Evolutionary conservation across 2,888 invertebrate species (phyloP).

Genomic region (Tenthredo mesomela): DNA sequence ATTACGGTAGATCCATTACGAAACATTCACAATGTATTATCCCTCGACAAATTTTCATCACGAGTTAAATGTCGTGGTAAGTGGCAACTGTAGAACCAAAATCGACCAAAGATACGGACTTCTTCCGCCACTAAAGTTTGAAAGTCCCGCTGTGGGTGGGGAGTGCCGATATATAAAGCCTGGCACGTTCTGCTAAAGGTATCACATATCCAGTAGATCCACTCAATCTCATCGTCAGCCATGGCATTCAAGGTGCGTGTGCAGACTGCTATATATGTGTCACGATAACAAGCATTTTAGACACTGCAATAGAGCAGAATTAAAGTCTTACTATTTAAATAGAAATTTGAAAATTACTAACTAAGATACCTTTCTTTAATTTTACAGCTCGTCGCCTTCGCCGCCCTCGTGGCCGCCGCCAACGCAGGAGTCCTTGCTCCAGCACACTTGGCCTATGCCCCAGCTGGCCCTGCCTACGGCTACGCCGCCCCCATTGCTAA

Average conservation of each 20-base stretch:
- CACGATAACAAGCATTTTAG: not conserved
- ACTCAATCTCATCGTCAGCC: constrained; percentile 45
- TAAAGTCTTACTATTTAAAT: not conserved
- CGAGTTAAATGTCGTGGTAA: constrained; percentile 34
- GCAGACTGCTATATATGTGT: not conserved
- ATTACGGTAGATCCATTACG: not conserved
- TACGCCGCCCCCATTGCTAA: constrained; percentile 62
- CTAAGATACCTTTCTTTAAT: constrained; percentile 31
- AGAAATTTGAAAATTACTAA: not conserved
- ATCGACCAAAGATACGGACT: constrained; percentile 50
- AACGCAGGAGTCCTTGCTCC: constrained; percentile 74
- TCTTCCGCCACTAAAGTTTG: constrained; percentile 51
- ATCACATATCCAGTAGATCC: constrained; percentile 50
- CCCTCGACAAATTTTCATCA: constrained; percentile 40
- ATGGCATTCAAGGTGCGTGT: constrained; percentile 53
- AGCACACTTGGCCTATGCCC: constrained; percentile 62
- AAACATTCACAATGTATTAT: constrained; percentile 4
- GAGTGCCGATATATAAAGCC: constrained; percentile 51
- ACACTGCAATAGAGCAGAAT: not conserved
- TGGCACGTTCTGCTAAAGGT: constrained; percentile 27
- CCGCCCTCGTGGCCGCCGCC: constrained; percentile 77
- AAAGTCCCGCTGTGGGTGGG: constrained; percentile 44
- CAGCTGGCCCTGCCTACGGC: constrained; percentile 63
- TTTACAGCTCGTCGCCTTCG: constrained; percentile 76
- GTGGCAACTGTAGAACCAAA: constrained; percentile 41